A percentile compares a stretch with the other conserved stretches of the same genome.
Conservation (phyloP, 92 coral and sea anemone species). For the Scolanthus callimorphus region DNA sequence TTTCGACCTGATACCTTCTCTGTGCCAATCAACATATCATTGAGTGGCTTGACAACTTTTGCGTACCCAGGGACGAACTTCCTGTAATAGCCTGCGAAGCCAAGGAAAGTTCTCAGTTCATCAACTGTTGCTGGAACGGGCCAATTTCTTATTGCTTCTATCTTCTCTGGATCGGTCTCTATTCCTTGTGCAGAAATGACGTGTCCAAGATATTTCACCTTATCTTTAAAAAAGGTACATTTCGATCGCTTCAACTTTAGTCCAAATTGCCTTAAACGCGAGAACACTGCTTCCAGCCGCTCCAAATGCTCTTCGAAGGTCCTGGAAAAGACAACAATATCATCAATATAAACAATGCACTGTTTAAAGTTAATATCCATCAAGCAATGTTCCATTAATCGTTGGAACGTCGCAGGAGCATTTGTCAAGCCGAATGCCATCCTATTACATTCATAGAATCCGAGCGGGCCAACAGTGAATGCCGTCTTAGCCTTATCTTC, state of each 20-base stretch:
- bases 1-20: background rate
- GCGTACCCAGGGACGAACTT: conserved; percentile 37
- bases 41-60: conserved; percentile 26
- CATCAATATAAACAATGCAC: conserved; percentile 37
- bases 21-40: conserved; percentile 14
- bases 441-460: conserved; percentile 13
- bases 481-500: conserved; percentile 4
- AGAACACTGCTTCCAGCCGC: conserved; percentile 28
- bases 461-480: conserved; percentile 6
- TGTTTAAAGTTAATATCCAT: conserved; percentile 20
- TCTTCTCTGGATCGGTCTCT: conserved; percentile 34
- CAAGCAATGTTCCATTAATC: conserved; percentile 9
- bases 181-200: conserved; percentile 26
- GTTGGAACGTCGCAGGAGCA: conserved; percentile 52
- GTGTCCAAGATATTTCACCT: conserved; percentile 39
- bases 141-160: conserved; percentile 46
- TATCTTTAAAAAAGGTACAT: conserved; percentile 33
- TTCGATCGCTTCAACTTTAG: conserved; percentile 37
- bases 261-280: conserved; percentile 25
- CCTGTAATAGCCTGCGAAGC: too few relatives aligned
- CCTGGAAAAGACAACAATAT: conserved; percentile 22
- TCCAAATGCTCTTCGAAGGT: conserved; percentile 41
- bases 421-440: too few relatives aligned
- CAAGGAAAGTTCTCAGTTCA: conserved; percentile 36
- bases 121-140: conserved; percentile 14